Evolutionary conservation across 1,140 invertebrate species (phyloP).

Genomic region (Archegozetes longisetosus): DNA sequence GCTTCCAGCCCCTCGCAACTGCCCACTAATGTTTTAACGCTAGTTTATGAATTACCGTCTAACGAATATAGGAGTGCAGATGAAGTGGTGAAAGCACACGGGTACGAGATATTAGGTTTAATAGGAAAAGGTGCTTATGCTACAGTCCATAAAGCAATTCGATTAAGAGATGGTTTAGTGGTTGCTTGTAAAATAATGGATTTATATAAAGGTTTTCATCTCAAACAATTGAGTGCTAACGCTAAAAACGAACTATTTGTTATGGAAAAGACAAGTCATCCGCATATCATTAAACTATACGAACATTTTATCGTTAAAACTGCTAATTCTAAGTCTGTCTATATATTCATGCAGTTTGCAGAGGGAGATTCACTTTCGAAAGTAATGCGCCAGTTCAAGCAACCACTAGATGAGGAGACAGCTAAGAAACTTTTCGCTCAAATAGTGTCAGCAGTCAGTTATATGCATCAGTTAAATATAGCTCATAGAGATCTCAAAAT

Average conservation of each 20-base stretch:
- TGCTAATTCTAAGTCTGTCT: background rate
- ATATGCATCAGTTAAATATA: conserved; percentile 39
- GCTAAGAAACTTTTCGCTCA: conserved; percentile 9
- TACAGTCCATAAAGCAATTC: conserved; percentile 8
- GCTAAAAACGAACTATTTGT: conserved; percentile 14
- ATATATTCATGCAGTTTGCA: conserved; percentile 18
- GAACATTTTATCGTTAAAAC: conserved; percentile 16
- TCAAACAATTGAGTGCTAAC: background rate
- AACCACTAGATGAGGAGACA: conserved; percentile 1
- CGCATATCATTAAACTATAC: conserved; percentile 16
- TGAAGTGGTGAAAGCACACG: background rate
- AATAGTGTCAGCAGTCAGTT: conserved; percentile 7
- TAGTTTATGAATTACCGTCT: background rate
- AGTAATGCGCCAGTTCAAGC: conserved; percentile 7
- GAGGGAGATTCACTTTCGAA: conserved; percentile 10
- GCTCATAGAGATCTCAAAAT: conserved; percentile 51
- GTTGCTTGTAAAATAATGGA: conserved; percentile 17
- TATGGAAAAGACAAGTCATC: conserved; percentile 13
- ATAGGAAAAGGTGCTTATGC: conserved; percentile 14
- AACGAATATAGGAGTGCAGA: conserved; percentile 2
- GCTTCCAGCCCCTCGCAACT: conserved; percentile 5
- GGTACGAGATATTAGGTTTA: conserved; percentile 3
- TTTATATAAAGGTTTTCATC: background rate
- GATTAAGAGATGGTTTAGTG: background rate
- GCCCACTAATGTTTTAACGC: background rate